phyloP scores from a whole-genome alignment of 1,140 invertebrate genomes.

The Anthonomus grandis region DNA sequence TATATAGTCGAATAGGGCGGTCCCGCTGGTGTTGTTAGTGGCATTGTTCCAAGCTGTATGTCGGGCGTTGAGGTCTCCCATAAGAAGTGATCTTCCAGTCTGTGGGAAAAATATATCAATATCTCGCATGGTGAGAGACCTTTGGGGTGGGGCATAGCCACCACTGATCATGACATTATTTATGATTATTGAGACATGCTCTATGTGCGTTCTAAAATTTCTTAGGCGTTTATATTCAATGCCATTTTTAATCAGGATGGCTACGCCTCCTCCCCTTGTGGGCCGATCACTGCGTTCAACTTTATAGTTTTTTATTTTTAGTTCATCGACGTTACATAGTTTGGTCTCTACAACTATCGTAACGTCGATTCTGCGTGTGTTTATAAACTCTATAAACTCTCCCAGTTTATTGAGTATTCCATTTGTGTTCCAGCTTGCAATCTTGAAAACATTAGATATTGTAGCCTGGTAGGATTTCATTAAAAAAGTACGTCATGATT shows the following conservation, averaged over 20 bases:
- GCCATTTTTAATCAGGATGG: too few relatives aligned
- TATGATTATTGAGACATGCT: too few relatives aligned
- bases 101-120: background rate
- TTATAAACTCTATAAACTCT: slow-evolving; percentile 5
- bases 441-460: slow-evolving; percentile 3
- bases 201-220: too few relatives aligned
- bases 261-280: too few relatives aligned
- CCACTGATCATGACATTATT: too few relatives aligned
- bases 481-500: background rate
- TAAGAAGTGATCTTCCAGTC: background rate
- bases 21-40: background rate
- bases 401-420: slow-evolving; percentile 4
- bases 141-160: too few relatives aligned
- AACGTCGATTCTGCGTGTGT: background rate
- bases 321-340: too few relatives aligned
- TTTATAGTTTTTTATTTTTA: too few relatives aligned
- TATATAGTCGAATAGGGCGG: background rate
- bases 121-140: background rate
- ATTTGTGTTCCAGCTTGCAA: slow-evolving; percentile 9
- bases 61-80: background rate
- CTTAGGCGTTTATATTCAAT: too few relatives aligned
- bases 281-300: too few relatives aligned
- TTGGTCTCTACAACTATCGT: slow-evolving; percentile 3
- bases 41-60: background rate
- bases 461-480: background rate